Conservation (phyloP, 2,797 vertebrate species). For the Cyprinodon diabolis region DNA sequence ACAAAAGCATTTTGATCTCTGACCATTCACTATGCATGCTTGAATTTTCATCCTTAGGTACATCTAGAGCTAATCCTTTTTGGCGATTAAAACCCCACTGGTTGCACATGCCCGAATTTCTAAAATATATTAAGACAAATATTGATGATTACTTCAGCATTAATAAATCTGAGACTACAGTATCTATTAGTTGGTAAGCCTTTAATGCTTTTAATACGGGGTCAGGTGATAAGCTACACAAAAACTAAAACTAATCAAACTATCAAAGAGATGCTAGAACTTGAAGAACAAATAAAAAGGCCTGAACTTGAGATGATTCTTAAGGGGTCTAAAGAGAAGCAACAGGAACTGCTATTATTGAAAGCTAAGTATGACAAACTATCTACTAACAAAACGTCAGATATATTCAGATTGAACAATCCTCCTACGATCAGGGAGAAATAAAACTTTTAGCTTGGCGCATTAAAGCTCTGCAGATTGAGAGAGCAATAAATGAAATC, state of each 20-base stretch:
- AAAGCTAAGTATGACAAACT: background rate
- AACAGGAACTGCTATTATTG: background rate
- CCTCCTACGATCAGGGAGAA: background rate
- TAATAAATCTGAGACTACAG: background rate
- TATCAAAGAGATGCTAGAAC: background rate
- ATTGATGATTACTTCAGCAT: background rate
- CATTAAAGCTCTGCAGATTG: background rate
- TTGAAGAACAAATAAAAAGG: constrained; percentile 1
- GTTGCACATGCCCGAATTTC: background rate
- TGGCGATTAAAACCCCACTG: constrained; percentile 1
- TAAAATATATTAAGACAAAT: background rate
- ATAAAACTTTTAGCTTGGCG: background rate
- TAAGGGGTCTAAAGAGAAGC: background rate
- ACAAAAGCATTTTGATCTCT: background rate
- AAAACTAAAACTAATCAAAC: background rate
- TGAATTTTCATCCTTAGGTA: background rate
- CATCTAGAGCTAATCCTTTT: background rate
- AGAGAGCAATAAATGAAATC: constrained; percentile 3
- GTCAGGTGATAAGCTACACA: constrained; percentile 4
- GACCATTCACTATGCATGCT: background rate
- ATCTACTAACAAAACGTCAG: background rate
- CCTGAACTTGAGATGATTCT: background rate
- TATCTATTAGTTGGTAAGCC: background rate
- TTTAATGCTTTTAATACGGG: background rate
- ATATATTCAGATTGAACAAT: background rate